A percentile compares a stretch with the other conserved stretches of the same genome.
Evolutionary conservation across 2,797 vertebrate genomes (phyloP).

Genomic region (Galaxias olidus): DNA sequence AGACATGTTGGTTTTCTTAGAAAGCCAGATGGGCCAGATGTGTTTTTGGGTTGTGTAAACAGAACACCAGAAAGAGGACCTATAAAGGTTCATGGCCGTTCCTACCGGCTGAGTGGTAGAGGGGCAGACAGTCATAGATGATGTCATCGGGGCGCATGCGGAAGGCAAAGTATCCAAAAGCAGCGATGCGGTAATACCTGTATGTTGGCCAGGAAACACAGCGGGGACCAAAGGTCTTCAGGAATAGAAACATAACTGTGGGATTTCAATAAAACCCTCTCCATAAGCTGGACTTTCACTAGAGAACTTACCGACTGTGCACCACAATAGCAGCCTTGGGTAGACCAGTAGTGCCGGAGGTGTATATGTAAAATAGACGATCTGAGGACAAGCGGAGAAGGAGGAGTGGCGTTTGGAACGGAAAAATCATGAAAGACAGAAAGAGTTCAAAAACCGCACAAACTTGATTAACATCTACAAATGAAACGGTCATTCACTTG

Average conservation of each 20-base stretch:
- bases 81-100: neutral
- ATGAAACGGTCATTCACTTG: no score
- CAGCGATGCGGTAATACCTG: constrained; percentile 91
- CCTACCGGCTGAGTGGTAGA: constrained; percentile 90
- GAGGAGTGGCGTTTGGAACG: neutral
- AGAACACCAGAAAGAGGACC: neutral
- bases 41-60: neutral
- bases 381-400: constrained; percentile 51
- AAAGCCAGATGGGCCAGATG: no score
- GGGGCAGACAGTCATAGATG: constrained; percentile 89
- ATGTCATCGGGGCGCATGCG: constrained; percentile 78
- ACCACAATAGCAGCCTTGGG: constrained; percentile 91
- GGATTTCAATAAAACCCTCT: neutral
- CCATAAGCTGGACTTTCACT: neutral
- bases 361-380: constrained; percentile 91
- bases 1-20: neutral
- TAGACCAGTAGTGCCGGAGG: constrained; percentile 89
- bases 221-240: no score
- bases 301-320: constrained; percentile 82
- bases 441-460: neutral
- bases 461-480: neutral
- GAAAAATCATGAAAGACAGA: neutral
- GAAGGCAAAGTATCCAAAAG: constrained; percentile 87
- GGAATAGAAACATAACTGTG: no score
- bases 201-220: no score